These are phyloP conservation scores for Diglossa cyanea DNA, from an alignment of 2,797 vertebrate genomes.

Conservation along the genomic window DNA sequence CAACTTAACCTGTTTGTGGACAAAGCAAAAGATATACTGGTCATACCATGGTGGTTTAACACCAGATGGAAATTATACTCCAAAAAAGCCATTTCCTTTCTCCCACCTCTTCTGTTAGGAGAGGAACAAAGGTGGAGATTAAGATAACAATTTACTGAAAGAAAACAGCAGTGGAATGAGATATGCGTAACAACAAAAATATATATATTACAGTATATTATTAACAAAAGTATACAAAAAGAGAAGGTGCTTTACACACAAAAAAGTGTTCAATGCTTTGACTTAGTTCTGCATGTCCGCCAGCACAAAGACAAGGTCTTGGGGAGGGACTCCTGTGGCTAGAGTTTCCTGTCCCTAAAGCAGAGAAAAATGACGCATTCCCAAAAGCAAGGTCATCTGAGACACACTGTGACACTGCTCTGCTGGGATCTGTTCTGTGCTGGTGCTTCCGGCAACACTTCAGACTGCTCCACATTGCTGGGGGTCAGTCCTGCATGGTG, in stretches of 20 bases:
- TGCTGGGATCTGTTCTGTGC: not conserved
- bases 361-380: not conserved
- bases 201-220: too few species aligned
- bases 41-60: not conserved
- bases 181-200: not conserved
- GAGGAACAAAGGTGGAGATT: not conserved
- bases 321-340: rapidly evolving
- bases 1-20: not conserved
- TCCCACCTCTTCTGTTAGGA: not conserved
- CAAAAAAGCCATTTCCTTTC: not conserved
- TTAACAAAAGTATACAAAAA: not conserved
- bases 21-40: not conserved
- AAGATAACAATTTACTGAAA: not conserved
- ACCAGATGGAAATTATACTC: not conserved
- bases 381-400: not conserved
- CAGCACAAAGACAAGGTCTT: not conserved
- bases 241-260: not conserved
- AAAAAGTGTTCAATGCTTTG: not conserved
- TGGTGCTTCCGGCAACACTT: not conserved
- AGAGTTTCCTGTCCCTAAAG: not conserved
- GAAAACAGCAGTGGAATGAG: not conserved
- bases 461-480: rapidly evolving
- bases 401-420: rapidly evolving
- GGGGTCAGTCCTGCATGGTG: not conserved
- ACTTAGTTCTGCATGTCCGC: rapidly evolving